phyloP scores from a whole-genome alignment of 2,797 vertebrate genomes.

The Hapalemur alaotrensis region DNA sequence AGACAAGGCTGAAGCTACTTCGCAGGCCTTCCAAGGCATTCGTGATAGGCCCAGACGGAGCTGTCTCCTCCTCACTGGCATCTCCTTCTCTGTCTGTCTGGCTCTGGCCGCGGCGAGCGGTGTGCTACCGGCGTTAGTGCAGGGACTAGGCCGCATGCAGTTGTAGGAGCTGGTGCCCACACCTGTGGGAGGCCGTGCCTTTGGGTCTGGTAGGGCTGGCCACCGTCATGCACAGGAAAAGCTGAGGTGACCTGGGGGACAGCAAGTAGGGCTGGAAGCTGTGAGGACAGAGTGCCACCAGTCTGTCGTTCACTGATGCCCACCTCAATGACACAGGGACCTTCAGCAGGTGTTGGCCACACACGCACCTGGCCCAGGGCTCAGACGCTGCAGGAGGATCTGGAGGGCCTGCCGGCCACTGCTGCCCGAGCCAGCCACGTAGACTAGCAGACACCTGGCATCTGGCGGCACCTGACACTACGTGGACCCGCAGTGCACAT shows the following conservation, averaged over 20 bases:
- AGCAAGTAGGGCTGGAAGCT: background rate
- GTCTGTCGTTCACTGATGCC: too few species aligned
- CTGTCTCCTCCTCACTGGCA: background rate
- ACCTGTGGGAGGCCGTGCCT: background rate
- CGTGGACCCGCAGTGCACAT: accelerated
- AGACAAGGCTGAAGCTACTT: background rate
- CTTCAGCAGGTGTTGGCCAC: background rate
- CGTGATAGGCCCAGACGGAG: background rate
- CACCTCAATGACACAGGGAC: background rate
- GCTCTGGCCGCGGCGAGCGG: background rate
- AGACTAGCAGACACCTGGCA: background rate
- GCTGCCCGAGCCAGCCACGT: background rate
- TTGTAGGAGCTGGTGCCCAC: too few species aligned
- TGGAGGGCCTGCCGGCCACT: background rate
- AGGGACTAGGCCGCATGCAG: accelerated
- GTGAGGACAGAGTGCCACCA: background rate
- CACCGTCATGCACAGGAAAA: too few species aligned
- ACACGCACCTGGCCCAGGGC: background rate
- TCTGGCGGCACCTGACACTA: accelerated
- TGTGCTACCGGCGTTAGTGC: background rate
- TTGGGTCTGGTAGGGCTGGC: background rate
- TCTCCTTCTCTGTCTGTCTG: background rate
- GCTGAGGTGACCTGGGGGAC: background rate
- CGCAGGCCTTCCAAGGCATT: background rate
- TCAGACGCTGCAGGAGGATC: background rate